Evolutionary conservation across 1,140 invertebrate species (phyloP).

Genomic region (Aphaenogaster ashmeadi): DNA sequence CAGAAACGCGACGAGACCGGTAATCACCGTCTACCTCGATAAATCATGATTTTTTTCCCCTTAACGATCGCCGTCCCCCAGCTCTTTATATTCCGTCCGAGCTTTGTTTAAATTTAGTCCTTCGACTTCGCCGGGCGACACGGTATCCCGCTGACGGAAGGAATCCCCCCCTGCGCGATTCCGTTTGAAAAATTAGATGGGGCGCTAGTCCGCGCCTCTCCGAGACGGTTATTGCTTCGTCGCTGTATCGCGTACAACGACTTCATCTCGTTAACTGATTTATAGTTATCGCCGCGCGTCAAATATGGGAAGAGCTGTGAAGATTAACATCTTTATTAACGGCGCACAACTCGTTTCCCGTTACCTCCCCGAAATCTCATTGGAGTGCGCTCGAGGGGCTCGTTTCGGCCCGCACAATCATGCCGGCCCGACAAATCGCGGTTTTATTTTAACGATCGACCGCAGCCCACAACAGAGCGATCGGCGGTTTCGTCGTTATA

Average conservation of each 20-base stretch:
- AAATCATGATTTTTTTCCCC: conserved; percentile 73
- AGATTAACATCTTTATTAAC: conserved; percentile 64
- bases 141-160: conserved; percentile 23
- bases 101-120: conserved; percentile 56
- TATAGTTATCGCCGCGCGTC: conserved; percentile 42
- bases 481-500: conserved; percentile 76
- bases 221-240: conserved; percentile 5
- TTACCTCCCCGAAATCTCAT: conserved; percentile 34
- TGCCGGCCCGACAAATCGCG: conserved; percentile 70
- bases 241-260: conserved; percentile 46
- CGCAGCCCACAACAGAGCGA: conserved; percentile 76
- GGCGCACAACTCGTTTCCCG: conserved; percentile 41
- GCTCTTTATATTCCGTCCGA: conserved; percentile 52
- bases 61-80: conserved; percentile 49
- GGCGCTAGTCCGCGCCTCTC: not conserved
- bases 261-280: conserved; percentile 55
- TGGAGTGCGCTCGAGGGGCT: conserved; percentile 59
- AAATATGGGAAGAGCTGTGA: not conserved
- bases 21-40: conserved; percentile 74
- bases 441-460: conserved; percentile 77
- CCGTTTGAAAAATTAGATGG: conserved; percentile 40
- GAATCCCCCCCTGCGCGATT: not conserved
- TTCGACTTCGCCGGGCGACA: conserved; percentile 7
- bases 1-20: conserved; percentile 71
- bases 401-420: conserved; percentile 66